phyloP scores from a whole-genome alignment of 2,113 vertebrate genomes.

The Sorex fumeus region DNA sequence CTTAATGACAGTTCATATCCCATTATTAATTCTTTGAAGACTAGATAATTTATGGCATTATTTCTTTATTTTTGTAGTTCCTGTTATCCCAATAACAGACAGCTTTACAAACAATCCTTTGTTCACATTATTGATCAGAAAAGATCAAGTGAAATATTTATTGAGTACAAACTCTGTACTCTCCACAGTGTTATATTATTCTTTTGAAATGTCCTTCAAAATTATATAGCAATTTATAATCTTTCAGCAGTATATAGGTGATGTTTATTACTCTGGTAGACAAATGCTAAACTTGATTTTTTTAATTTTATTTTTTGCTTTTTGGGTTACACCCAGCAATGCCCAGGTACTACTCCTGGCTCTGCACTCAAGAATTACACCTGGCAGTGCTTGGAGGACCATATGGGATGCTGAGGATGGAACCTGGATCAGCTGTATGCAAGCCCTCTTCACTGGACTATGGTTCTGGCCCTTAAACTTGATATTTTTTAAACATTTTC shows the following conservation, averaged over 20 bases:
- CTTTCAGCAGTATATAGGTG: background rate
- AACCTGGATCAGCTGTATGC: no score
- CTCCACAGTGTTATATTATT: background rate
- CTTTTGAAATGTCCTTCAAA: background rate
- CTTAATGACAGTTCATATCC: background rate
- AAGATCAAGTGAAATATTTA: background rate
- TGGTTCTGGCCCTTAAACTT: no score
- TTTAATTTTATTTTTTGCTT: no score
- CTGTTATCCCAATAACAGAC: background rate
- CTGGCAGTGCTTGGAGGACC: no score
- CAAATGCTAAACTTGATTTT: background rate
- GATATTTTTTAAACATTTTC: no score
- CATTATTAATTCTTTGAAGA: background rate
- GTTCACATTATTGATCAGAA: background rate
- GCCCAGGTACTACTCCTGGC: no score
- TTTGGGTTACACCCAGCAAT: no score
- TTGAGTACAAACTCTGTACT: background rate
- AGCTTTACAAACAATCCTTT: conserved; percentile 36
- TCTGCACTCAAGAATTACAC: no score
- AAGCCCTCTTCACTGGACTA: no score
- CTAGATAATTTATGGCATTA: no score
- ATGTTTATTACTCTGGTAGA: background rate
- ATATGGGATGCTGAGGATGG: no score
- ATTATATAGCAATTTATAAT: background rate
- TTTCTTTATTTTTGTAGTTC: background rate